Conservation (phyloP, 2,113 vertebrate species). For the Podarcis cretensis region DNA sequence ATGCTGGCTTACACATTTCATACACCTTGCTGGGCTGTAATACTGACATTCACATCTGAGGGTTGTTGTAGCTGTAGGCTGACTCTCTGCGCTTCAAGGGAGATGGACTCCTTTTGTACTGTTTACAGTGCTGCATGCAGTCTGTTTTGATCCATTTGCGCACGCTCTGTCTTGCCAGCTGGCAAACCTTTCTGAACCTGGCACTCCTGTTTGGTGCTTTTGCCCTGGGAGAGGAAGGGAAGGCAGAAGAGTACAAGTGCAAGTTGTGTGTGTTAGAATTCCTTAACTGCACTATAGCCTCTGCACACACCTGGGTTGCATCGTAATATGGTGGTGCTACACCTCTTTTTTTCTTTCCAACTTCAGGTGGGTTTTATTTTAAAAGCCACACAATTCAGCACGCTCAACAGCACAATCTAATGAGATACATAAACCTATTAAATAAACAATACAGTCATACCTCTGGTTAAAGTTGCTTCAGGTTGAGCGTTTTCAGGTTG, state of each 20-base stretch:
- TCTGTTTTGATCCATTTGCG: not conserved
- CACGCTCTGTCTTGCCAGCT: not conserved
- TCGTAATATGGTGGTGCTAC: too few relatives aligned
- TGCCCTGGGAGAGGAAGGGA: accelerated
- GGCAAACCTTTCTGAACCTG: too few relatives aligned
- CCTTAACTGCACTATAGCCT: not conserved
- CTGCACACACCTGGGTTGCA: too few relatives aligned
- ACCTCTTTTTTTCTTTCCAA: too few relatives aligned
- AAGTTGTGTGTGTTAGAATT: not conserved
- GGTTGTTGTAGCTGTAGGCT: not conserved
- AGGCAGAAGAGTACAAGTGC: not conserved
- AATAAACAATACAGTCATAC: too few relatives aligned
- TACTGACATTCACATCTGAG: not conserved
- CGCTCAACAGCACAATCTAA: too few relatives aligned
- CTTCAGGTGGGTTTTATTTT: too few relatives aligned
- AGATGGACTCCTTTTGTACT: not conserved
- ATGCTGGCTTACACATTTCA: not conserved
- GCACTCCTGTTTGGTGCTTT: not conserved
- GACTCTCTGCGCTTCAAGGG: not conserved
- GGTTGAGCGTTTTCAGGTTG: too few relatives aligned
- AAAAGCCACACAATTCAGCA: too few relatives aligned
- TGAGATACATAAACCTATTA: too few relatives aligned
- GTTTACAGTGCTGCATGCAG: not conserved
- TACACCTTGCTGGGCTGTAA: not conserved
- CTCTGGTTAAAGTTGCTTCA: too few relatives aligned